Conservation (phyloP, 2,888 invertebrate species). For the Drosophila rubida region DNA sequence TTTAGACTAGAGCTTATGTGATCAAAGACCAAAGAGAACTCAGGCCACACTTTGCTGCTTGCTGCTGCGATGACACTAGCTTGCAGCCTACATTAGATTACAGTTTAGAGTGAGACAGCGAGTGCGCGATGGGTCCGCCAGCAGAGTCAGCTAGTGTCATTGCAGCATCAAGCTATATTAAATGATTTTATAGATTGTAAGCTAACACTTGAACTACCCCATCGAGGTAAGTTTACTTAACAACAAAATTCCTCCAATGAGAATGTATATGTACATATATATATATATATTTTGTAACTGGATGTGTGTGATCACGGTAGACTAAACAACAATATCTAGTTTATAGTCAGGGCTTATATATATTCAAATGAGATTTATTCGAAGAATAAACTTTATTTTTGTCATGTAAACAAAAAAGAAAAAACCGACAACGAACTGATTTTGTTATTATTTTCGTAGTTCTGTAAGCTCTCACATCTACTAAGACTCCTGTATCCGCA, state of each 20-base stretch:
- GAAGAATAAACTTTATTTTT: conserved; percentile 69
- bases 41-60: not conserved
- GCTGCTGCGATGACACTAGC: conserved; percentile 2
- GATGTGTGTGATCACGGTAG: not conserved
- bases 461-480: not conserved
- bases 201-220: not conserved
- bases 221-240: not conserved
- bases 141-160: not conserved
- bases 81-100: not conserved
- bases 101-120: too few relatives aligned
- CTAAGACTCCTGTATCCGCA: not conserved
- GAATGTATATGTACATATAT: not conserved
- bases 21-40: conserved; percentile 13
- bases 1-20: conserved; percentile 2
- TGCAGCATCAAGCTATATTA: conserved; percentile 1
- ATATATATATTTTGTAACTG: not conserved
- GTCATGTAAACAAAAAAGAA: conserved; percentile 14
- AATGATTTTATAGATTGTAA: conserved; percentile 12
- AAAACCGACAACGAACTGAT: conserved; percentile 35
- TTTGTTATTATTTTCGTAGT: conserved; percentile 41
- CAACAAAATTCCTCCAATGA: not conserved
- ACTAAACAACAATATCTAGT: not conserved
- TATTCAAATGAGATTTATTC: conserved; percentile 41
- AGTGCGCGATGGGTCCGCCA: too few relatives aligned
- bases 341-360: too few relatives aligned